Evolutionary conservation across 2,113 vertebrate genomes (phyloP).

Genomic region (Plecturocebus donacophilus): DNA sequence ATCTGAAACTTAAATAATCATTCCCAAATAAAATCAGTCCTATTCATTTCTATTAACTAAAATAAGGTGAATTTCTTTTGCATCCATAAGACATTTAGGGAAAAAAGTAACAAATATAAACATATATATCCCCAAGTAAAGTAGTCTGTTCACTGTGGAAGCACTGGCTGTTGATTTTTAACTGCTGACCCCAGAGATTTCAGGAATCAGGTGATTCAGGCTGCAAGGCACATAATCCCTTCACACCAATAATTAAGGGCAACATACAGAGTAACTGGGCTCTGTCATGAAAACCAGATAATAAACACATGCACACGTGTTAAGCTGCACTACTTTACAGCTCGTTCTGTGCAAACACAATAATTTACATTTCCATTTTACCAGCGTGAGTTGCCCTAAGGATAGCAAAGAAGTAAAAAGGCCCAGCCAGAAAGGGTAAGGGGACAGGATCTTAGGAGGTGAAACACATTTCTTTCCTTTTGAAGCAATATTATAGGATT

Average conservation of each 20-base stretch:
- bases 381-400: slow-evolving; percentile 84
- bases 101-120: slow-evolving; percentile 72
- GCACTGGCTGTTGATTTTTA: slow-evolving; percentile 74
- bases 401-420: slow-evolving; percentile 83
- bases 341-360: slow-evolving; percentile 86
- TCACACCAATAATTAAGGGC: slow-evolving; percentile 88
- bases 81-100: slow-evolving; percentile 56
- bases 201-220: slow-evolving; percentile 81
- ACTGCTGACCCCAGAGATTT: slow-evolving; percentile 77
- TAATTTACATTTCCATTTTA: slow-evolving; percentile 88
- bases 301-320: slow-evolving; percentile 89
- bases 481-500: slow-evolving; percentile 87
- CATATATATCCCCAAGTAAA: slow-evolving; percentile 29
- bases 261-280: slow-evolving; percentile 81
- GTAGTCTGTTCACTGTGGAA: slow-evolving; percentile 64
- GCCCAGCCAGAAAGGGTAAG: slow-evolving; percentile 78
- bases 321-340: slow-evolving; percentile 90
- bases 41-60: slow-evolving; percentile 76
- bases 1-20: slow-evolving; percentile 66
- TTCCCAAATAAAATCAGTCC: slow-evolving; percentile 72
- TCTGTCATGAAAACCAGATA: slow-evolving; percentile 88
- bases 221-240: slow-evolving; percentile 85
- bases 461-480: slow-evolving; percentile 86
- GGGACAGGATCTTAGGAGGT: slow-evolving; percentile 83
- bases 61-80: slow-evolving; percentile 76